Percentiles rank a stretch among this genome's conserved stretches.
These are phyloP conservation scores for Sandelia bainsii DNA, from an alignment of 2,797 vertebrate species.

Conservation along the genomic window DNA sequence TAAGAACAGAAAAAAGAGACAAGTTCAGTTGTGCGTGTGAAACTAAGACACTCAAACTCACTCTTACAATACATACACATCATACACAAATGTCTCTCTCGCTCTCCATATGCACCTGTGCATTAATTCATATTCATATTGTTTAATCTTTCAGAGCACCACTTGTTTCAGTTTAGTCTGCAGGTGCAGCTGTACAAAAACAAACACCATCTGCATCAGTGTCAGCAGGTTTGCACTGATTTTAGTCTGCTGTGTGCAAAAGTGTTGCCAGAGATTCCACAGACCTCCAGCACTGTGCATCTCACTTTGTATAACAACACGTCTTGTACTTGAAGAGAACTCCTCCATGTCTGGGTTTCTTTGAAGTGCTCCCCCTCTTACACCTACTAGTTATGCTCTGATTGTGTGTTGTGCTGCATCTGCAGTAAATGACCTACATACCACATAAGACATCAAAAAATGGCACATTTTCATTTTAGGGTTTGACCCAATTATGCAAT, in stretches of 20 bases:
- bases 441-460: constrained; percentile 60
- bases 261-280: constrained; percentile 24
- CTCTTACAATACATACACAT: constrained; percentile 34
- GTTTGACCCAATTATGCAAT: constrained; percentile 65
- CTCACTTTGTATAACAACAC: constrained; percentile 34
- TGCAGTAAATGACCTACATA: constrained; percentile 75
- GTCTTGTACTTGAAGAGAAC: constrained; percentile 66
- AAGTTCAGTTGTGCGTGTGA: constrained; percentile 70
- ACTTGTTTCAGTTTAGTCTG: constrained; percentile 51
- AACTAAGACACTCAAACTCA: constrained; percentile 53
- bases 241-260: constrained; percentile 18
- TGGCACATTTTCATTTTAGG: constrained; percentile 51
- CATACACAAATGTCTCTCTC: constrained; percentile 10
- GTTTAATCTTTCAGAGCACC: constrained; percentile 57
- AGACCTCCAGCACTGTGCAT: constrained; percentile 25
- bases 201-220: constrained; percentile 71
- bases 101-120: constrained; percentile 31
- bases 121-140: constrained; percentile 62
- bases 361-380: constrained; percentile 60
- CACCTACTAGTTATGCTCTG: constrained; percentile 54
- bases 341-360: constrained; percentile 57
- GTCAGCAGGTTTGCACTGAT: constrained; percentile 15
- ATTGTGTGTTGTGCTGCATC: constrained; percentile 61
- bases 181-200: constrained; percentile 65
- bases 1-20: constrained; percentile 80